phyloP scores from a whole-genome alignment of 2,888 invertebrate species.

The Macrosiphum euphorbiae region DNA sequence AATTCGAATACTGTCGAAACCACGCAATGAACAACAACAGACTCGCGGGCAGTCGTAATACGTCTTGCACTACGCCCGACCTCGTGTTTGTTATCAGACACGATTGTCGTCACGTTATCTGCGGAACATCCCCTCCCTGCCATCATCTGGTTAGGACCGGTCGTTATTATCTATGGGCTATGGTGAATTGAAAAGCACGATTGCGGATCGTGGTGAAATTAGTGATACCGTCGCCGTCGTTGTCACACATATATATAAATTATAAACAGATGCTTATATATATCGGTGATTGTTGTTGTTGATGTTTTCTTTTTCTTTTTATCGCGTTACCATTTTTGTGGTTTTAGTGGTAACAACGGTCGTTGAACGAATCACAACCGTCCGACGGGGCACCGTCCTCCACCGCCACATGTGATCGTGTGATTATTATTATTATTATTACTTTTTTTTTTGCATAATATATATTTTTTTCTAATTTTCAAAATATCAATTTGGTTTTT shows the following conservation, averaged over 20 bases:
- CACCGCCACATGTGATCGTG: conserved; percentile 40
- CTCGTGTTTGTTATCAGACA: conserved; percentile 63
- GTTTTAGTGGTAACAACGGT: conserved; percentile 47
- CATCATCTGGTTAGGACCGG: background rate
- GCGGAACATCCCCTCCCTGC: background rate
- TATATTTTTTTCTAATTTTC: conserved; percentile 24
- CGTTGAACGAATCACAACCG: background rate
- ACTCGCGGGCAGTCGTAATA: background rate
- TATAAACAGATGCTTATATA: no score
- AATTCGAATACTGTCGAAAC: conserved; percentile 25
- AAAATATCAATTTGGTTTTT: background rate
- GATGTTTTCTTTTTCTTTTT: background rate
- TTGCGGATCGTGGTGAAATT: background rate
- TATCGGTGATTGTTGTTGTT: background rate
- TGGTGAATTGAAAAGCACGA: background rate
- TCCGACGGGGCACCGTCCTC: conserved; percentile 3
- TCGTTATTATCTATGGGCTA: background rate
- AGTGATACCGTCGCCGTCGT: background rate
- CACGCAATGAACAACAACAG: conserved; percentile 32
- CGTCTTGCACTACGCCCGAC: conserved; percentile 51
- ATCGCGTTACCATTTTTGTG: conserved; percentile 4
- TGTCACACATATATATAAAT: background rate
- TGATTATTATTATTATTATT: conserved; percentile 26
- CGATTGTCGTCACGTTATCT: background rate
- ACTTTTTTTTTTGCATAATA: background rate